Base-by-base conservation (phyloP, 2,797 vertebrate genomes). In the Onychomys arenicola region DNA sequence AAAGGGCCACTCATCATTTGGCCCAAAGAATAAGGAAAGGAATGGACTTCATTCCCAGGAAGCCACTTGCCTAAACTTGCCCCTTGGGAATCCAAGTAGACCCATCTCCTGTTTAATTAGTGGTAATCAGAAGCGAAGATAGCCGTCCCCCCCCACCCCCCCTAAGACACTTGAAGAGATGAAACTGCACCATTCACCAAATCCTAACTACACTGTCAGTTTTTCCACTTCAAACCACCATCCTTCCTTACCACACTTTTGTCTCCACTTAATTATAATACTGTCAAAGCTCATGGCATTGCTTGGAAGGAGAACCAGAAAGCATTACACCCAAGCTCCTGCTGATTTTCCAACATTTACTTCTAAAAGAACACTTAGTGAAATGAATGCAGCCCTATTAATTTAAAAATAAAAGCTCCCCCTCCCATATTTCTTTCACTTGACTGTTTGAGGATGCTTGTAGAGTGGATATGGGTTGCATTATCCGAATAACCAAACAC, bases 51-150 rank as follows among this genome's bases (percentile, higher is more conserved):
- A 99, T 77, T 99, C 98, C 98, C 2, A 96, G 98, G 98, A 98
- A 98, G 96, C 96, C 96, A 96, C 93, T 97, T 98, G 98, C 98
- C 98, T 97, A 96, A 98, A 98, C 98, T 98, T 97, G 98, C 98
- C 98, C 98, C 95, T 84, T 96, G 96, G 98, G 98, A 98, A 98
- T 90, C 96, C 92, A 96, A 97, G 98, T 98, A 98, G 98, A 98
- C 93, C 37, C 97, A 98, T 98, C 98, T 98, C 98, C 98, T 96
- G 98, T 98, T 98, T 98, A 98, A 99, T 98, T 98, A 98, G 98
- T 90, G 97, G 95, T 94, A 98, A 98, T 98, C 98, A 98, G 97
- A 98, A 98, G 96, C 29, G 71, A 96, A 97, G 93, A 97, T 19
- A 8, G 59, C n/a, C 32, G 32, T 17, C 10, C 96, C 97, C 93